Conservation (phyloP, 2,113 vertebrate genomes). For the Malurus melanocephalus region DNA sequence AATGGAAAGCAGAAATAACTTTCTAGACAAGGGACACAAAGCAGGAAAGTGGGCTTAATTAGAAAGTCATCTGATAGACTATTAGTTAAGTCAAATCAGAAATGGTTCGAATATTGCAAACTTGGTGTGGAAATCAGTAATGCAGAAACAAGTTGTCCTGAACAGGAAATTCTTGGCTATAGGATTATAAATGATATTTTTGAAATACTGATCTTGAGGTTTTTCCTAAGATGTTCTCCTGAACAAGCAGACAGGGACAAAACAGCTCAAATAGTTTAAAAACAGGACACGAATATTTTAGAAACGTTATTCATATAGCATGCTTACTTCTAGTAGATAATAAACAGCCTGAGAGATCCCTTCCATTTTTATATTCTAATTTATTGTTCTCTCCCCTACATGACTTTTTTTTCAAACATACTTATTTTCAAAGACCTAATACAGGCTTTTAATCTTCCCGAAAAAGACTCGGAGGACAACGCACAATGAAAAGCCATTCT, state of each 20-base stretch:
- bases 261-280: neutral
- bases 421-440: neutral
- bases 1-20: neutral
- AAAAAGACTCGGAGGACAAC: neutral
- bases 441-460: neutral
- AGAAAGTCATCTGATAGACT: neutral
- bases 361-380: neutral
- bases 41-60: neutral
- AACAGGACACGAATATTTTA: neutral
- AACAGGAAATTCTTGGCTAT: neutral
- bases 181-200: neutral
- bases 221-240: neutral
- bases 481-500: neutral
- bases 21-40: neutral
- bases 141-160: neutral
- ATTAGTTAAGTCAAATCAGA: neutral
- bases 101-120: neutral
- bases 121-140: neutral
- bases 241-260: rapidly evolving
- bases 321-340: neutral
- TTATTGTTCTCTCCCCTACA: neutral
- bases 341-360: neutral
- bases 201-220: neutral
- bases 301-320: rapidly evolving
- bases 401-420: neutral